phyloP scores from a whole-genome alignment of 2,888 invertebrate species.

The Eucera pruinosa region DNA sequence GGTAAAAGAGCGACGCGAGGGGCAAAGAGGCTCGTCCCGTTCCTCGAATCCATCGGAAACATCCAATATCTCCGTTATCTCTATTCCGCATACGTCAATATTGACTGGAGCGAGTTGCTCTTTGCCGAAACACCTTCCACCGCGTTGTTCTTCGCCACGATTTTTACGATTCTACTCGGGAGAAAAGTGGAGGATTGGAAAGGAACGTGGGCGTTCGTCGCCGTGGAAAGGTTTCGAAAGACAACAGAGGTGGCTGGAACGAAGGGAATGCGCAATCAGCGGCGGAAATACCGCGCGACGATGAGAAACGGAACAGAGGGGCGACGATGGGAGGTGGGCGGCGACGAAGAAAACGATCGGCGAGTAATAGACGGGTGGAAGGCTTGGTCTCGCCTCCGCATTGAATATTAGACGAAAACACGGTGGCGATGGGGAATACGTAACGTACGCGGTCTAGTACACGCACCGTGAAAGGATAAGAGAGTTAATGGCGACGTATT shows the following conservation, averaged over 20 bases:
- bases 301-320: constrained; percentile 23
- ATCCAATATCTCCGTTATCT: constrained; percentile 83
- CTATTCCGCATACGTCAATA: constrained; percentile 79
- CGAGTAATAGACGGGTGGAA: constrained; percentile 13
- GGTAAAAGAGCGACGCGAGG: constrained; percentile 27
- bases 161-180: not conserved
- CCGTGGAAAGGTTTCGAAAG: not conserved
- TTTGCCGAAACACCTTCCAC: constrained; percentile 46
- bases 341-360: constrained; percentile 25
- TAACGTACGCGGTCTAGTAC: constrained; percentile 39
- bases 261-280: constrained; percentile 8
- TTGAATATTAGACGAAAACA: constrained; percentile 29
- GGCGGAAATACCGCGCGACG: constrained; percentile 13
- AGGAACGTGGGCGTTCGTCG: not conserved
- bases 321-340: constrained; percentile 10
- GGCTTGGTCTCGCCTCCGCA: constrained; percentile 24
- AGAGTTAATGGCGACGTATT: constrained; percentile 73
- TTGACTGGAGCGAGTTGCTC: constrained; percentile 75
- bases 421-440: constrained; percentile 51
- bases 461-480: constrained; percentile 67
- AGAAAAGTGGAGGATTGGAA: not conserved
- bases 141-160: not conserved
- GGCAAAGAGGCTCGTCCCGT: constrained; percentile 42
- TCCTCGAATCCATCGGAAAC: constrained; percentile 73
- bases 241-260: not conserved